phyloP scores from a whole-genome alignment of 2,797 vertebrate species.

The Melanotaenia pygmaea region DNA sequence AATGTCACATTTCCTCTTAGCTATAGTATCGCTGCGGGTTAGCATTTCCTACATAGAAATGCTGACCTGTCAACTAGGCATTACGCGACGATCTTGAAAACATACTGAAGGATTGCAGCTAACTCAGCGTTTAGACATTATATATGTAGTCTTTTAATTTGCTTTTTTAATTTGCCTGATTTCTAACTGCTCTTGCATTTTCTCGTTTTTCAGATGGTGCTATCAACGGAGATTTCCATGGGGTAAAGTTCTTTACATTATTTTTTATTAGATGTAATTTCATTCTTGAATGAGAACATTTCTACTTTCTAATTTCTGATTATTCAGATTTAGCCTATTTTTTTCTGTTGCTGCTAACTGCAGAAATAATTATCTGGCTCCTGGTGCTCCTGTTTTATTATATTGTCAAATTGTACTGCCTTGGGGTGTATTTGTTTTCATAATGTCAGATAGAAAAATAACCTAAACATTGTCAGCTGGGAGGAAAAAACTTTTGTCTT shows the following conservation, averaged over 20 bases:
- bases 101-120: neutral
- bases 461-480: neutral
- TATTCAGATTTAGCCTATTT: neutral
- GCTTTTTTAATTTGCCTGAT: neutral
- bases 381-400: neutral
- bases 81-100: neutral
- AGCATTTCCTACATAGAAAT: constrained; percentile 29
- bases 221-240: constrained; percentile 89
- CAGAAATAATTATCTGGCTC: neutral
- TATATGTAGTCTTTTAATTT: neutral
- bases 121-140: no score
- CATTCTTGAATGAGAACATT: neutral
- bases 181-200: neutral
- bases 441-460: neutral
- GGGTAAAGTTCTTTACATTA: constrained; percentile 81
- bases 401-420: neutral
- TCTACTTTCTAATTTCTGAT: neutral
- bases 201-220: constrained; percentile 84
- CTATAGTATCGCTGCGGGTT: constrained; percentile 16
- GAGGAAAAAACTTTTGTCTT: no score
- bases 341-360: neutral
- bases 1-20: constrained; percentile 32
- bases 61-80: constrained; percentile 53
- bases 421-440: neutral
- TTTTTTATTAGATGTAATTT: neutral